Conservation (phyloP, 2,113 vertebrate genomes). For the Chaetops frenatus region DNA sequence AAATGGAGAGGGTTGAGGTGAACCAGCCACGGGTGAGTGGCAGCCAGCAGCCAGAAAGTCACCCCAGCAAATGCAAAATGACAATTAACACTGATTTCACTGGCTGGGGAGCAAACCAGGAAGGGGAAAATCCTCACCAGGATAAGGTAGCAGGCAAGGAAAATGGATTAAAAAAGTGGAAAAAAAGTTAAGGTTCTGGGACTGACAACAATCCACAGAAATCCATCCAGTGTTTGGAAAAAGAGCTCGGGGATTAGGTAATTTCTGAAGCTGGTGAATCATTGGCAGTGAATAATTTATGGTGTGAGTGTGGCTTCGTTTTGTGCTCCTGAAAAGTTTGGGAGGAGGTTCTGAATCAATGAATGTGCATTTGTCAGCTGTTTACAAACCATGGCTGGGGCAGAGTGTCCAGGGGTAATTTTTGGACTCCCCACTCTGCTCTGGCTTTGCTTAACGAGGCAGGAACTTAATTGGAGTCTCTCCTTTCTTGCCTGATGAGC, state of each 20-base stretch:
- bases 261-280: constrained; percentile 10
- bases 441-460: background rate
- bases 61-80: background rate
- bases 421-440: background rate
- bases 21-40: background rate
- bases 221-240: background rate
- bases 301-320: background rate
- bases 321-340: background rate
- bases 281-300: background rate
- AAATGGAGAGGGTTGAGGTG: constrained; percentile 27
- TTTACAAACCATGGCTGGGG: background rate
- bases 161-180: background rate
- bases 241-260: background rate
- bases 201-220: background rate
- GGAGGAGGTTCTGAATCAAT: background rate
- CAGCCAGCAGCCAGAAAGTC: background rate
- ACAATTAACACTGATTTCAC: background rate
- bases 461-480: background rate
- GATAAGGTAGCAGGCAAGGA: background rate
- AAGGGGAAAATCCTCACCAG: background rate
- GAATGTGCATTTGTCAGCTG: background rate
- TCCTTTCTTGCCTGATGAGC: background rate
- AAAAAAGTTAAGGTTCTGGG: background rate
- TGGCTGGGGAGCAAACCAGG: background rate
- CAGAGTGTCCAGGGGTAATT: background rate